phyloP scores from a whole-genome alignment of 2,797 vertebrate genomes.

The Aphelocoma californica region DNA sequence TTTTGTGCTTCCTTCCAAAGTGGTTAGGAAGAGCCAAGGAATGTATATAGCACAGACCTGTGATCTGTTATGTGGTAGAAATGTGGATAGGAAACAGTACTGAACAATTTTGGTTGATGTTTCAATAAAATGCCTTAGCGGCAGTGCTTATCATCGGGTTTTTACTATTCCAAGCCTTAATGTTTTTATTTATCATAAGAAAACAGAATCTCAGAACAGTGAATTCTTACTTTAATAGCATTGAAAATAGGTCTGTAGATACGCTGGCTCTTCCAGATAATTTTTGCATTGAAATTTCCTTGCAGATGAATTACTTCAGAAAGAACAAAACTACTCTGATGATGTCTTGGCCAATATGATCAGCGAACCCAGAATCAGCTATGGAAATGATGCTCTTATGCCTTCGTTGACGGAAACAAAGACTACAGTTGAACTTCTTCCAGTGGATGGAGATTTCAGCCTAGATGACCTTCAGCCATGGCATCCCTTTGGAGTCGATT shows the following conservation, averaged over 20 bases:
- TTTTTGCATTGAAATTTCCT: neutral
- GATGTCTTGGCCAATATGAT: constrained; percentile 94
- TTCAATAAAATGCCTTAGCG: neutral
- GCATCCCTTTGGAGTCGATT: constrained; percentile 91
- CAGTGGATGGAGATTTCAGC: constrained; percentile 83
- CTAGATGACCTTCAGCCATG: constrained; percentile 88
- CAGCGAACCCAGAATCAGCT: constrained; percentile 93
- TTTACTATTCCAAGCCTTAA: neutral
- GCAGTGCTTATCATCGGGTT: neutral
- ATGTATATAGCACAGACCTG: neutral
- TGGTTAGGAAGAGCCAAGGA: neutral
- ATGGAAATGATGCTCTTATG: constrained; percentile 97
- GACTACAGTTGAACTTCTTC: constrained; percentile 87
- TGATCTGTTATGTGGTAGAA: neutral
- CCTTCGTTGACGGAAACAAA: constrained; percentile 88
- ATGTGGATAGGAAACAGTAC: neutral
- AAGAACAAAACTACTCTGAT: constrained; percentile 93
- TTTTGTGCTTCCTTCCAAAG: neutral
- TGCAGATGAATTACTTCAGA: constrained; percentile 93
- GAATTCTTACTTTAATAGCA: neutral
- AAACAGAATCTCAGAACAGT: neutral
- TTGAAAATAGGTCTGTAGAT: neutral
- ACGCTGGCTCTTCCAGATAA: neutral
- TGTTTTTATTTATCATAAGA: neutral
- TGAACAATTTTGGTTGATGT: neutral